These are phyloP conservation scores for Leptobrachium ailaonicum DNA, from an alignment of 2,113 vertebrate genomes.

Conservation along the genomic window DNA sequence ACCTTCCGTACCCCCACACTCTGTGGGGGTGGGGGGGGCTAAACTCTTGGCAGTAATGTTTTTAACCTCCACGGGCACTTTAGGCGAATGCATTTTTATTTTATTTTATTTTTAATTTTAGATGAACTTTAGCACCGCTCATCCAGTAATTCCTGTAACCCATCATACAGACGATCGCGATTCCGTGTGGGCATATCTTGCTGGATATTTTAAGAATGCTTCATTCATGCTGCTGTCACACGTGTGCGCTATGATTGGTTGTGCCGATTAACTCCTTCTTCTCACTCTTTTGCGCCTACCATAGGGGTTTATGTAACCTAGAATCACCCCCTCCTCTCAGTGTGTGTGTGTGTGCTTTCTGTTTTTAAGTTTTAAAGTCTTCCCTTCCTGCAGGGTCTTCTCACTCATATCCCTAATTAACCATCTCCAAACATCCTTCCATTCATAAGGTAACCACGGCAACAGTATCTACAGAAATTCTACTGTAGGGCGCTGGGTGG, in stretches of 20 bases:
- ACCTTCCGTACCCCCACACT: too few species aligned
- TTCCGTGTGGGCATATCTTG: too few species aligned
- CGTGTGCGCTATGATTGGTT: neutral
- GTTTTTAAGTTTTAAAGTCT: neutral
- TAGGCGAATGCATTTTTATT: too few species aligned
- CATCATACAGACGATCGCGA: too few species aligned
- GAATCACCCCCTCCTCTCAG: neutral
- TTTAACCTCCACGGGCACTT: too few species aligned
- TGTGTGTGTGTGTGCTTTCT: too few species aligned
- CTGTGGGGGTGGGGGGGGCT: too few species aligned
- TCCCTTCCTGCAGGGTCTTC: neutral
- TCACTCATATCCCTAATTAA: conserved; percentile 23
- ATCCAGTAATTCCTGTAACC: too few species aligned
- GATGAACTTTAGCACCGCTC: too few species aligned
- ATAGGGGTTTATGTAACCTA: neutral
- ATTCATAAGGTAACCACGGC: conserved; percentile 40
- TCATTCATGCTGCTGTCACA: conserved; percentile 17
- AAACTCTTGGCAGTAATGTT: too few species aligned
- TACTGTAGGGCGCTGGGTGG: neutral
- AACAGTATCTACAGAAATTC: conserved; percentile 38
- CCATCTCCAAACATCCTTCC: conserved; percentile 27
- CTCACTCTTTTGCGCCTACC: neutral
- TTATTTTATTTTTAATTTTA: too few species aligned
- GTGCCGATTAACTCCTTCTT: conserved; percentile 11
- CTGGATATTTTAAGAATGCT: neutral